Evolutionary conservation across 2,888 invertebrate genomes (phyloP), one percentile per base, ranked within the genome.

Genomic region (Gerosis bhagava): DNA sequence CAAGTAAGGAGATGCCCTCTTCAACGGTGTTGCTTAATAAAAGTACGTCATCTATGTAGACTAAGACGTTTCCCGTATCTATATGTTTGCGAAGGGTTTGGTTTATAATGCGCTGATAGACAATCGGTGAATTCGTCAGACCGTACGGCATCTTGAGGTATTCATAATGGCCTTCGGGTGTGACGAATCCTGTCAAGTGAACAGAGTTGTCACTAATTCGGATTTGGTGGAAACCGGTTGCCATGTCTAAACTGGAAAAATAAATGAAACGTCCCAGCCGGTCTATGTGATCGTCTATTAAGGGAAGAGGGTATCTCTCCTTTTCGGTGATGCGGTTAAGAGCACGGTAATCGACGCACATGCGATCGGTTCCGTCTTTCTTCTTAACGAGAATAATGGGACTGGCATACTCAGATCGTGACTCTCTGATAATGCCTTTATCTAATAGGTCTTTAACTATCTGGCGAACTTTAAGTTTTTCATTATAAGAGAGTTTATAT

Each of bases 1-100:
- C 3, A 4, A 37, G 7, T 3, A 16, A 5, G 3, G 6, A 1
- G 2, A 37, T 15, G 1, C 37, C 37, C 3, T 16, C 16, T 0
- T 11, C 11, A 0, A 37, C 5, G 1, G 16, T 25, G 0, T 1
- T 11, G 5, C 37, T 37, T 11, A 37, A 1, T 1, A 39, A 3
- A 0, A 39, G 26, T 1, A 39, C 39, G 4, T 39, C 39, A 12
- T 39, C 39, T n/a, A 39, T 8, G 5, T 39, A 28, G 3, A 39
- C 54, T 5, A 54, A 52, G 2, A 36, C 34, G 1, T 25, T 5
- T n/a, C 37, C 37, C 3, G 29, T 11, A 13, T 40, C 29, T 10
- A 40, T 29, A 10, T 5, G 12, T 11, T 7, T 5, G 2, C 24
- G 15, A 15, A 36, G 25, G 1, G 37, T 37, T 15, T 37, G 16